Conservation (phyloP, 2,113 vertebrate species). For the Pollachius pollachius region DNA sequence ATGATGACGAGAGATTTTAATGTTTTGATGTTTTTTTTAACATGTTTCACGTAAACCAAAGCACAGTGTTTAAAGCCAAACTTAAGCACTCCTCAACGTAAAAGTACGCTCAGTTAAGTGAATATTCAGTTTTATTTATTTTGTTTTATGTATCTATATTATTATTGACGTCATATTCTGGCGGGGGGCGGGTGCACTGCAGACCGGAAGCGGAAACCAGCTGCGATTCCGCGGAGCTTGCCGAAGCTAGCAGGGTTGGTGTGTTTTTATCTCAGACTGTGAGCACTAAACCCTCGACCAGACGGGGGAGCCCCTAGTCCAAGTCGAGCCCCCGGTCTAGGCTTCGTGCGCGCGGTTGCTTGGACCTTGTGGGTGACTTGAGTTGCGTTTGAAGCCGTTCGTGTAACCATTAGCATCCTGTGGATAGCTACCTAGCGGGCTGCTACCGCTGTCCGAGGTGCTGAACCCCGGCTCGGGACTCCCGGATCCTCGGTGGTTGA, state of each 20-base stretch:
- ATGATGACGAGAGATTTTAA: too few species aligned
- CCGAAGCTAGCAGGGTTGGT: slow-evolving; percentile 40
- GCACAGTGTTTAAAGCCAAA: too few species aligned
- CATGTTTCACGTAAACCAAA: too few species aligned
- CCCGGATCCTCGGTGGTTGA: not conserved
- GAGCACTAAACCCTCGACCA: too few species aligned
- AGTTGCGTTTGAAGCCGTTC: not conserved
- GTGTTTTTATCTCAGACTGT: not conserved
- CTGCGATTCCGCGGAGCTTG: slow-evolving; percentile 45
- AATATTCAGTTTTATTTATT: not conserved
- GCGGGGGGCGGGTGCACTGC: slow-evolving; percentile 22
- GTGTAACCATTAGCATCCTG: too few species aligned
- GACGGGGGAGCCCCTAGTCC: too few species aligned
- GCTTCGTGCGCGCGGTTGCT: fast-evolving
- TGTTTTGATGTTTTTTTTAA: too few species aligned
- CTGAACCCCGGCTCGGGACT: slow-evolving; percentile 36
- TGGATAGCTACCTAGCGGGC: slow-evolving; percentile 34
- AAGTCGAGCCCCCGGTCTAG: not conserved
- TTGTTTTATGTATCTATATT: not conserved
- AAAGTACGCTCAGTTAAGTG: too few species aligned
- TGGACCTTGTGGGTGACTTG: fast-evolving
- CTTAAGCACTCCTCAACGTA: too few species aligned
- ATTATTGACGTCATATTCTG: slow-evolving; percentile 21
- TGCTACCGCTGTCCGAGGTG: slow-evolving; percentile 60
- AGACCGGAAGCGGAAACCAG: slow-evolving; percentile 60